Conservation (phyloP, 1,140 invertebrate species). For the Ostrea denselamellosa region DNA sequence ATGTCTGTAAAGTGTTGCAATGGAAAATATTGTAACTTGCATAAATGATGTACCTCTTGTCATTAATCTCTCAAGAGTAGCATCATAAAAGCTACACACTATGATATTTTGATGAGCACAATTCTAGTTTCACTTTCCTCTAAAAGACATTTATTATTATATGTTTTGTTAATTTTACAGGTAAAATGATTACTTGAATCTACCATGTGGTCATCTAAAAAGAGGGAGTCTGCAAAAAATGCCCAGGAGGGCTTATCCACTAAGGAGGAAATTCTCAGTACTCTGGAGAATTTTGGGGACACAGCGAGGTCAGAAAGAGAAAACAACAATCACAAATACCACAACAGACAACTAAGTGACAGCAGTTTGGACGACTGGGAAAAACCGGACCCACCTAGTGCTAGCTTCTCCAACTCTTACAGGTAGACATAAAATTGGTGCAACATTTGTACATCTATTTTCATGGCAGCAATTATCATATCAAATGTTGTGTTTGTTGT, state of each 20-base stretch:
- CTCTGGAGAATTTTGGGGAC: conserved; percentile 66
- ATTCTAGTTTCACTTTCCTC: too few relatives aligned
- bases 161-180: neutral
- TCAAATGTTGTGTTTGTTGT: too few relatives aligned
- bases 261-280: conserved; percentile 68
- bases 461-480: too few relatives aligned
- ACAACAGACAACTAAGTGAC: conserved; percentile 44
- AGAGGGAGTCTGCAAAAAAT: neutral
- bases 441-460: too few relatives aligned
- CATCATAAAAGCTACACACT: too few relatives aligned
- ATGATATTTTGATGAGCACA: too few relatives aligned
- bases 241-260: conserved; percentile 42
- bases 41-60: too few relatives aligned
- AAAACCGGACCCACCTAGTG: conserved; percentile 32
- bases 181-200: conserved; percentile 1
- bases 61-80: too few relatives aligned
- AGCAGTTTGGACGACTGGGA: conserved; percentile 50
- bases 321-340: conserved; percentile 26
- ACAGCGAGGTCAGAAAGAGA: neutral
- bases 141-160: too few relatives aligned
- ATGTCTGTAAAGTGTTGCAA: too few relatives aligned
- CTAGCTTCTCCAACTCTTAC: conserved; percentile 43
- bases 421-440: neutral
- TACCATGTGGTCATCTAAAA: neutral
- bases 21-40: too few relatives aligned